Evolutionary conservation across 2,888 invertebrate genomes (phyloP), one percentile per base, ranked within the genome.

Genomic region (Synergus itoensis): DNA sequence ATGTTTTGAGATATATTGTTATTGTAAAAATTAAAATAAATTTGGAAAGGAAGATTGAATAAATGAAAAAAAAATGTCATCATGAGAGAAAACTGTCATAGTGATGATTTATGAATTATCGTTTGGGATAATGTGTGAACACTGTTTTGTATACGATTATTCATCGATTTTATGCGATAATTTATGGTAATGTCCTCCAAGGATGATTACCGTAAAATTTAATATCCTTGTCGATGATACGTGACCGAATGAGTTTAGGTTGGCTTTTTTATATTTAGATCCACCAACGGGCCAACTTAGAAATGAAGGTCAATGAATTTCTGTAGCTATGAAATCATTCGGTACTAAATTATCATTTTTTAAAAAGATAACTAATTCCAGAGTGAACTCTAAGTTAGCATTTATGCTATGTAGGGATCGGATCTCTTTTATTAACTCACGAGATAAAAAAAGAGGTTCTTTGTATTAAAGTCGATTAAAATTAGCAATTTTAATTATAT

Each of bases 161-260:
- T 48, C 48, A 69, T 36, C 28, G 28, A 67, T 9, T 69, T 69
- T 69, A 28, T 69, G 11, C 14, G 45, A 43, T 48, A 48, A 48
- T 69, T 69, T 69, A 69, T 48, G 48, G 7, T 69, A 69, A 69
- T 69, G 28, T 45, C 45, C 14, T 28, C 69, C 21, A 28, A 12
- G 18, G 60, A 60, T 60, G 60, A 60, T 60, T 21, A 48, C 16
- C 48, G 69, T 48, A 48, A 69, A 69, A 69, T 69, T 69, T 48
- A 69, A 48, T 48, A 69, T 69, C 48, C 48, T 69, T 48, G 28
- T 48, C 43, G 45, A 48, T 69, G 48, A 48, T 65, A 9, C 43
- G 48, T 69, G 69, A 69, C 48, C 69, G 14, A 48, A 48, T 69
- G 45, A 69, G 14, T 21, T 48, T 21, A 53, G 53, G 8, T n/a